A percentile compares a stretch with the other conserved stretches of the same genome.
Evolutionary conservation across 2,113 vertebrate genomes (phyloP).

Genomic region (Alethe castanea): DNA sequence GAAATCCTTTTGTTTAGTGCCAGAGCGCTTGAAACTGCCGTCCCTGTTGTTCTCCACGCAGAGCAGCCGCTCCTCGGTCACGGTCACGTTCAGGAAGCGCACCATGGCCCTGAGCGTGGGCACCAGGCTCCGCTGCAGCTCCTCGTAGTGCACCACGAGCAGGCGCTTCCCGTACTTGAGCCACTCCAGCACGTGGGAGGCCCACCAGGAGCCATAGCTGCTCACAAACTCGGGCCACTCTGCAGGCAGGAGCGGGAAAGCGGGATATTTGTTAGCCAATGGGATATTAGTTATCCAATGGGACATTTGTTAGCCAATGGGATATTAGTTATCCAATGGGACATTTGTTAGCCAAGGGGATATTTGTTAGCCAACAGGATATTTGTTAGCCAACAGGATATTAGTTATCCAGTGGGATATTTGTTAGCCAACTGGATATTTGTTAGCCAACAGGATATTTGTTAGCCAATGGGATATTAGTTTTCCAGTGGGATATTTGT

Average conservation of each 20-base stretch:
- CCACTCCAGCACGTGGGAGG: slow-evolving; percentile 86
- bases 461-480: too few relatives aligned
- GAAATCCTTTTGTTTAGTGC: slow-evolving; percentile 69
- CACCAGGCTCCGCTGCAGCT: slow-evolving; percentile 77
- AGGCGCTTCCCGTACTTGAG: slow-evolving; percentile 79
- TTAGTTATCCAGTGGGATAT: too few relatives aligned
- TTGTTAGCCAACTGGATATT: too few relatives aligned
- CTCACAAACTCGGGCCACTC: slow-evolving; percentile 89
- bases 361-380: too few relatives aligned
- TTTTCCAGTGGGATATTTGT: too few relatives aligned
- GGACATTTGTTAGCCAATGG: too few relatives aligned
- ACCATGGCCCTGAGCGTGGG: slow-evolving; percentile 79
- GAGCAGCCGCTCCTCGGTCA: slow-evolving; percentile 81
- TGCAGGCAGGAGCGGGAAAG: not conserved
- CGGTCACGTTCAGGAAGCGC: slow-evolving; percentile 77
- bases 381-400: too few relatives aligned
- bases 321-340: not conserved
- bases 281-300: too few relatives aligned
- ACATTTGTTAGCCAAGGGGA: not conserved
- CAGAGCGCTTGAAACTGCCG: slow-evolving; percentile 82
- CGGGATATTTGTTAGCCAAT: not conserved
- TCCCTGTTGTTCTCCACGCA: slow-evolving; percentile 87
- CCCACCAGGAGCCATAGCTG: slow-evolving; percentile 89
- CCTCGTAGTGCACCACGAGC: slow-evolving; percentile 83
- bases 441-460: too few relatives aligned